Evolutionary conservation across 2,888 invertebrate genomes (phyloP), one percentile per base, ranked within the genome.

Genomic region (Acholoe squamosa): DNA sequence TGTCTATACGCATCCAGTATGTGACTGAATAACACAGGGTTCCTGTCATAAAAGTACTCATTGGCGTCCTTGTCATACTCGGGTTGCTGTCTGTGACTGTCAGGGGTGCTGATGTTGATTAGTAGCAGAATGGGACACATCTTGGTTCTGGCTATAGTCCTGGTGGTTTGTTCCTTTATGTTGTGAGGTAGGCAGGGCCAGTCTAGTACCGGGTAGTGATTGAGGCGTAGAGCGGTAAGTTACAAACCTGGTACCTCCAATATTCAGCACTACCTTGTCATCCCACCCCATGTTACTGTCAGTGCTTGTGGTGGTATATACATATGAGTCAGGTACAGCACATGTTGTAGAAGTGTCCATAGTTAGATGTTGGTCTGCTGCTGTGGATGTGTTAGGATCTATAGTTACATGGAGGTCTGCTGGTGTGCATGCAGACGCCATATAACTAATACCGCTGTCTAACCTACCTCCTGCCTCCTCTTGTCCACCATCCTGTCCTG

Each of bases 21-120:
- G 54, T 91, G 92, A 19, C 80, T 89, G 91, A 94, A 94, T 31
- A 93, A 76, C 7, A 91, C 91, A 0, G 94, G 93, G 89, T 94
- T 94, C 84, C 94, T 90, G 91, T 94, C 94, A 84, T 94, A 94
- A 90, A 93, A 94, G 89, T 93, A 93, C 86, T 93, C 93, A 10
- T 67, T 51, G 14, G 19, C 14, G 25, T 0, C 10, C 0, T 10
- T 1, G 56, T 90, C 77, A 28, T 90, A 90, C 19, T 14, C 56
- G 7, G 34, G 71, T n/a, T 43, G 43, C 43, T 43, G 43, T n/a
- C n/a, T n/a, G n/a, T n/a, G n/a, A n/a, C n/a, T n/a, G n/a, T n/a
- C n/a, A n/a, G n/a, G n/a, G n/a, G n/a, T n/a, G n/a, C n/a, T n/a
- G n/a, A n/a, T n/a, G n/a, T n/a, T n/a, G n/a, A n/a, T n/a, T n/a